Base-by-base conservation (phyloP, 1,140 invertebrate genomes). In the Apis laboriosa region DNA sequence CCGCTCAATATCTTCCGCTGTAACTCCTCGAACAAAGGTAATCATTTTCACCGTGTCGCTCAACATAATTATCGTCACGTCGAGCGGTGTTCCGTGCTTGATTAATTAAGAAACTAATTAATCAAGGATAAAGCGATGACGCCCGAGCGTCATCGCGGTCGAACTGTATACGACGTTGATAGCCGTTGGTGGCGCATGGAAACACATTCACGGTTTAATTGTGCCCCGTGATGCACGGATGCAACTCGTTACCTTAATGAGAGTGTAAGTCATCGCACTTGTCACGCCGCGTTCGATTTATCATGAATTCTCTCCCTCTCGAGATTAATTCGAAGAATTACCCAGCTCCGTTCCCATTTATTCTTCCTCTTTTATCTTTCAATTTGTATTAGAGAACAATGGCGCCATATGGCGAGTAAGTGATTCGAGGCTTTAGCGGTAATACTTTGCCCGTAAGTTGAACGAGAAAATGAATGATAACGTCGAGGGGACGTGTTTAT, bases 91-190 rank as follows among this genome's bases (percentile, higher is more conserved):
- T 58, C 53, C 53, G 17, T 8, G 13, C 43, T 77, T 82, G 80
- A 82, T 82, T 82, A 82, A 82, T 82, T 67, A 82, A 77, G 64
- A 21, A 43, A 68, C 73, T 82, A 82, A 82, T 82, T 82, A 82
- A 82, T 82, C 80, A 82, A 77, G 43, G 63, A 68, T 82, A 82
- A 68, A 82, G 80, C 55, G 74, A 82, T 60, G 80, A 82, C 55
- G 49, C 78, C 21, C 15, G 13, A 49, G 12, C 80, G 78, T 80
- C 78, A 80, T 80, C 60, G 71, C 53, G 71, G 51, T 55, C 51
- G 49, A 17, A 19, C 51, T n/a, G 58, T 63, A 56, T 63, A 80
- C 15, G 56, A 72, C 55, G 77, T 24, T 51, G 77, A 79, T 79
- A 72, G 66, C 34, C 43, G 28, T 21, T 43, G 34, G 34, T 43